Base-by-base conservation (phyloP, 1,140 invertebrate genomes). In the Ganaspis sp. region DNA sequence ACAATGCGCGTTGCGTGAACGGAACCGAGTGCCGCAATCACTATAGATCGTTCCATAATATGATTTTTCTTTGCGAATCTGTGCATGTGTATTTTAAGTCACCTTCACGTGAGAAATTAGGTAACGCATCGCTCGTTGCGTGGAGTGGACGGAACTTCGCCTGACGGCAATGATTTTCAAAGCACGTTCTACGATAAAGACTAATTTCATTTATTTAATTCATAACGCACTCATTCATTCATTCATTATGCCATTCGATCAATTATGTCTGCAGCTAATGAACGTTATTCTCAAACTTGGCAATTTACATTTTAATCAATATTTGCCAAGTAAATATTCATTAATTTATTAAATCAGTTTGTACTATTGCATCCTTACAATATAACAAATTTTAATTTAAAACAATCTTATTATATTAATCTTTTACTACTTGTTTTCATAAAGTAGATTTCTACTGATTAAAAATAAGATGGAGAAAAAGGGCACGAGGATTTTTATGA, bases 111-210 rank as follows among this genome's bases (percentile, higher is more conserved):
- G 78, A 54, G 79, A 53, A 81, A 83, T 84, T 84, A 84, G 82
- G 82, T 84, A 84, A 84, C 73, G 75, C 80, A 54, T 77, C 83
- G 82, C 81, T 84, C 83, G 83, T 64, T 79, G 76, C 76, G 81
- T 80, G 72, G 74, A 81, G 81, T 80, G 77, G 80, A 81, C 74
- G 76, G 78, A 72, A 64, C 70, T 73, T 70, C 72, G 76, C 45
- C n/a, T 42, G 64, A 77, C 69, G 71, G 69, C 58, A 37, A 40
- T 73, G 38, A 11, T 58, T 45, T 9, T 72, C 75, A 75, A 72
- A 40, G 70, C 21, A 23, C 73, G 53, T 26, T 78, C 72, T 76
- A 75, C 58, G 23, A 64, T 64, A 64, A 26, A 26, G 9, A 29
- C 23, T 64, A 2, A 64, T 64, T 64, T 64, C 4, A 29, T 64